Conservation (phyloP, 2,888 invertebrate species). For the Ennomos quercinarius region DNA sequence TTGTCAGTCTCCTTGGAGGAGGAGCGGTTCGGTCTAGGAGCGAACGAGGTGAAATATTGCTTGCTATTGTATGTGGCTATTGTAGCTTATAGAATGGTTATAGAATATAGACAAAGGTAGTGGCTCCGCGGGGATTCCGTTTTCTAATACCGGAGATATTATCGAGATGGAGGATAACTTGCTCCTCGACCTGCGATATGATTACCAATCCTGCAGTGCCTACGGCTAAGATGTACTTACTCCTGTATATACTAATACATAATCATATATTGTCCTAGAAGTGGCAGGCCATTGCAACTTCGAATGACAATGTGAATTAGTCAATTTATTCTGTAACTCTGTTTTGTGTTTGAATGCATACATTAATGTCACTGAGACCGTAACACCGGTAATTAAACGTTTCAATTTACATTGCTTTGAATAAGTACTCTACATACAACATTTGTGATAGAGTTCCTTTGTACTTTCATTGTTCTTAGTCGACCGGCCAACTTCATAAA, state of each 20-base stretch:
- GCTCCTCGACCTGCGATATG: constrained; percentile 9
- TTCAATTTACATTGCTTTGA: not conserved
- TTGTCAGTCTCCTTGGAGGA: constrained; percentile 37
- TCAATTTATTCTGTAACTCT: too few relatives aligned
- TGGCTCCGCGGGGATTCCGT: constrained; percentile 17
- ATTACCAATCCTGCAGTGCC: constrained; percentile 12
- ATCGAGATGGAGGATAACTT: constrained; percentile 26
- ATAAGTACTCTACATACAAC: too few relatives aligned
- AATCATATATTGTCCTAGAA: too few relatives aligned
- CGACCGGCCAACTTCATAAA: too few relatives aligned
- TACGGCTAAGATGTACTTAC: too few relatives aligned
- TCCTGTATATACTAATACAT: too few relatives aligned
- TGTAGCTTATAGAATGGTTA: constrained; percentile 1
- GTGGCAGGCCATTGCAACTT: too few relatives aligned
- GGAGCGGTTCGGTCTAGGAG: constrained; percentile 13
- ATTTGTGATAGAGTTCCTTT: too few relatives aligned
- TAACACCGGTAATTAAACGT: constrained; percentile 1
- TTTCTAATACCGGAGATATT: constrained; percentile 19
- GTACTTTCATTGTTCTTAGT: too few relatives aligned
- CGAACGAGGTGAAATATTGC: constrained; percentile 42
- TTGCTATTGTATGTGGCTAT: constrained; percentile 28
- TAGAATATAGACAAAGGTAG: constrained; percentile 34
- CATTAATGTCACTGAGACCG: not conserved
- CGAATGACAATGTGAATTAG: too few relatives aligned
- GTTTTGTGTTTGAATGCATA: not conserved